A percentile compares a stretch with the other conserved stretches of the same genome.
These are phyloP conservation scores for Takifugu bimaculatus DNA, from an alignment of 2,113 vertebrate species.

Conservation along the genomic window DNA sequence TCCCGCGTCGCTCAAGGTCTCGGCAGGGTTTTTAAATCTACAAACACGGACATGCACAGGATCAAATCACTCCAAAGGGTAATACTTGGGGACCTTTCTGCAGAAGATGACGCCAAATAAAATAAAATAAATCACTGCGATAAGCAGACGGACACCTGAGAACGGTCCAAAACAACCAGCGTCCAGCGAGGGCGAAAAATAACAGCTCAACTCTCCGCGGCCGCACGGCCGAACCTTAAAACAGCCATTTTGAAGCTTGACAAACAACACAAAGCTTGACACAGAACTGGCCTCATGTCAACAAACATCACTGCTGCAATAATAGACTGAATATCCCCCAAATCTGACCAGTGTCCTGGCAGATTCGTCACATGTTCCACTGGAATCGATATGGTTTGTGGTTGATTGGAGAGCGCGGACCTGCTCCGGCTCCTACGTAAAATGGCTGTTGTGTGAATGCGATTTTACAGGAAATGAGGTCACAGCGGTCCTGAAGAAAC, in stretches of 20 bases:
- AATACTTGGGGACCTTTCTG: slow-evolving; percentile 17
- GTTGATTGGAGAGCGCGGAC: slow-evolving; percentile 11
- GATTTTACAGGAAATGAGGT: slow-evolving; percentile 61
- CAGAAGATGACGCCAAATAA: not conserved
- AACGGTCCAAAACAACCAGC: slow-evolving; percentile 19
- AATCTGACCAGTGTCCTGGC: slow-evolving; percentile 4
- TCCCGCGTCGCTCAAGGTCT: not conserved
- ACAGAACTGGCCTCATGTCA: slow-evolving; percentile 28
- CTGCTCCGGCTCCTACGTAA: slow-evolving; percentile 12
- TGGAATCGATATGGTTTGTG: slow-evolving; percentile 14
- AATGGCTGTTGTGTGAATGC: slow-evolving; percentile 36
- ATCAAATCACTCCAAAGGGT: slow-evolving; percentile 30
- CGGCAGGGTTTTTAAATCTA: slow-evolving; percentile 15
- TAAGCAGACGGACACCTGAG: slow-evolving; percentile 53
- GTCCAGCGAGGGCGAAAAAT: slow-evolving; percentile 10
- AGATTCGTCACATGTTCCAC: slow-evolving; percentile 8
- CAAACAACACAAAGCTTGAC: slow-evolving; percentile 2
- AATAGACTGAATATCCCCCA: slow-evolving; percentile 3
- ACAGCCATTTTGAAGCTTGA: slow-evolving; percentile 30
- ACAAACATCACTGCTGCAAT: not conserved
- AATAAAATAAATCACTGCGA: slow-evolving; percentile 10
- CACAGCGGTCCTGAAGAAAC: slow-evolving; percentile 64
- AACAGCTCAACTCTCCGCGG: slow-evolving; percentile 2
- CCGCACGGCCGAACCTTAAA: slow-evolving; percentile 25
- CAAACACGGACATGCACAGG: slow-evolving; percentile 33